These are phyloP conservation scores for Gymnothorax javanicus DNA, from an alignment of 2,797 vertebrate species.

Conservation along the genomic window DNA sequence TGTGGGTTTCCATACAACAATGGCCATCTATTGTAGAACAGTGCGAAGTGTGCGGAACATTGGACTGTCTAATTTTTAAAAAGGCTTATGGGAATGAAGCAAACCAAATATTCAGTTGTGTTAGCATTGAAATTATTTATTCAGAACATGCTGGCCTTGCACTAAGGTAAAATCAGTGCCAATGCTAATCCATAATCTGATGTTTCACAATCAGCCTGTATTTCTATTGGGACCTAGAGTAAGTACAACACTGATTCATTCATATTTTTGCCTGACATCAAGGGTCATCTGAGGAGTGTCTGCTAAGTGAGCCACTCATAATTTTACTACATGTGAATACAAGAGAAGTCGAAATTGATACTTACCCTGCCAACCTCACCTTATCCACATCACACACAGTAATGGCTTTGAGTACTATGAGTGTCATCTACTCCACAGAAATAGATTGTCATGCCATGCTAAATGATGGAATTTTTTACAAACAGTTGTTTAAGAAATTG, in stretches of 20 bases:
- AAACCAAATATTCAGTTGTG: background rate
- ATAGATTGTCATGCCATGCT: background rate
- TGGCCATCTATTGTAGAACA: background rate
- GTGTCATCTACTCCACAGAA: background rate
- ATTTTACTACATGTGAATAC: background rate
- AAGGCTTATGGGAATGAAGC: background rate
- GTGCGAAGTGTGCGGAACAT: background rate
- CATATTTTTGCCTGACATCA: background rate
- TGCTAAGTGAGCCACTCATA: conserved; percentile 1
- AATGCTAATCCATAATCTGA: background rate
- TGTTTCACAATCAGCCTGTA: background rate
- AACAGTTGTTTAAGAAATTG: background rate
- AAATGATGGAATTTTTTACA: background rate
- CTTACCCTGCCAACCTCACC: conserved; percentile 5
- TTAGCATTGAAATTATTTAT: background rate
- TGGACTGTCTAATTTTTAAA: background rate
- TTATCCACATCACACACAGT: conserved; percentile 1
- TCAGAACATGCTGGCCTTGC: background rate
- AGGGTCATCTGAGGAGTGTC: background rate
- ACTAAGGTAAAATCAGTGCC: background rate
- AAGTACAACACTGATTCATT: background rate
- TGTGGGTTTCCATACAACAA: conserved; percentile 10
- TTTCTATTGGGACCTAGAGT: background rate
- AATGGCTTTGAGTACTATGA: background rate
- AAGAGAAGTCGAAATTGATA: conserved; percentile 8